Evolutionary conservation across 2,797 vertebrate genomes (phyloP), one percentile per base, ranked within the genome.

Genomic region (Cryptoblepharus egeriae): DNA sequence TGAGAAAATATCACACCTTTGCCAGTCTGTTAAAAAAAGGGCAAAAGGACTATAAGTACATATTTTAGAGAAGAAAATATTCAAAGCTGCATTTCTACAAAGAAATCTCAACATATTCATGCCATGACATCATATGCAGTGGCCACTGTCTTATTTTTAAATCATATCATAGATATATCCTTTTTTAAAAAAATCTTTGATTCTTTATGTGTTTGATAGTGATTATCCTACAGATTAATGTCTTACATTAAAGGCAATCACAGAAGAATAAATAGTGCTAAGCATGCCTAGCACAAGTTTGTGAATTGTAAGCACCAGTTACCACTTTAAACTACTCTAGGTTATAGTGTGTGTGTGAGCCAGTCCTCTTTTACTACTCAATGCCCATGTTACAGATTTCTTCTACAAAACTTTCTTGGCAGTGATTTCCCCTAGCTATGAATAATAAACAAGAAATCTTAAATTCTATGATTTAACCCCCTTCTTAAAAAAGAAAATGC

Each of bases 131-230:
- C 79, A 28, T 58, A 82, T 81, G 78, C 87, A 87, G 83, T 91
- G 88, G 90, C n/a, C 89, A 90, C 80, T 88, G 85, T 68, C 79
- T 89, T 91, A 85, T 74, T 84, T 86, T 90, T 87, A 89, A 87
- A 89, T 84, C 16, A 83, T 37, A 79, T 73, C 67, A 88, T 28
- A 0, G 76, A 84, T 90, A 83, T 80, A 55, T 80, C 75, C 28
- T 71, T 63, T 90, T 55, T 80, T 80, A 5, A 82, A 69, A 73
- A 87, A 88, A 80, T 63, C 83, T 85, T 65, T 71, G 75, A 82
- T 83, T 77, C 72, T 70, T 76, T 80, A 69, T 80, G 81, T 77
- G 85, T 85, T 52, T 90, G 35, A 77, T 61, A 71, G 82, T 26
- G 0, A 28, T 37, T 63, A 58, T 79, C 64, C n/a, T 60, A 18